phyloP scores from a whole-genome alignment of 53 echinoderm and acorn worm genomes.

The Holothuria leucospilota region DNA sequence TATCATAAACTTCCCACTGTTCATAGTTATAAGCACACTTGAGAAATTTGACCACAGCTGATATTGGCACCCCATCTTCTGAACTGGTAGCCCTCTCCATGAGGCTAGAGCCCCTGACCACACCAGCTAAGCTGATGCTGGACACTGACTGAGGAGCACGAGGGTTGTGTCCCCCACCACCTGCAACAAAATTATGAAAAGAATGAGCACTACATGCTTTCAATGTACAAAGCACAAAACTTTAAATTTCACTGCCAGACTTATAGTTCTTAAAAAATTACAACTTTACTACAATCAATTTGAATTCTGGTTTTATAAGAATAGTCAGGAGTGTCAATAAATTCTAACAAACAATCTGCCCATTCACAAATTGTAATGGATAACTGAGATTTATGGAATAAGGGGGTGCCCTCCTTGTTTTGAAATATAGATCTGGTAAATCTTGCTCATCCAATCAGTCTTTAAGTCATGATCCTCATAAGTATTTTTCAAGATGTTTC shows the following conservation, averaged over 20 bases:
- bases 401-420: too few species aligned
- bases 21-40: constrained; percentile 99
- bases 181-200: constrained; percentile 39
- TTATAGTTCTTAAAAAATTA: too few species aligned
- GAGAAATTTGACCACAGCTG: constrained; percentile 91
- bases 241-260: background rate
- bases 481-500: too few species aligned
- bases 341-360: too few species aligned
- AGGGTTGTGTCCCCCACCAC: constrained; percentile 93
- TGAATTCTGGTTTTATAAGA: too few species aligned
- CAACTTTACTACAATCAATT: too few species aligned
- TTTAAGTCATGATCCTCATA: too few species aligned
- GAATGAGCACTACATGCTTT: background rate
- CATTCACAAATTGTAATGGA: too few species aligned
- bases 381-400: too few species aligned
- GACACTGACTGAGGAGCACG: constrained; percentile 73
- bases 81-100: constrained; percentile 79
- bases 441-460: too few species aligned
- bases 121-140: constrained; percentile 82
- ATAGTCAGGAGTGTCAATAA: too few species aligned
- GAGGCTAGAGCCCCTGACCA: constrained; percentile 67
- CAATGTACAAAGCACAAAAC: background rate
- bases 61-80: constrained; percentile 85
- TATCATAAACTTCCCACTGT: constrained; percentile 97
- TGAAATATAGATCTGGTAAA: too few species aligned